Percentiles rank a stretch among this genome's conserved stretches.
Conservation (phyloP, 2,113 vertebrate species). For the Pitta sordida region DNA sequence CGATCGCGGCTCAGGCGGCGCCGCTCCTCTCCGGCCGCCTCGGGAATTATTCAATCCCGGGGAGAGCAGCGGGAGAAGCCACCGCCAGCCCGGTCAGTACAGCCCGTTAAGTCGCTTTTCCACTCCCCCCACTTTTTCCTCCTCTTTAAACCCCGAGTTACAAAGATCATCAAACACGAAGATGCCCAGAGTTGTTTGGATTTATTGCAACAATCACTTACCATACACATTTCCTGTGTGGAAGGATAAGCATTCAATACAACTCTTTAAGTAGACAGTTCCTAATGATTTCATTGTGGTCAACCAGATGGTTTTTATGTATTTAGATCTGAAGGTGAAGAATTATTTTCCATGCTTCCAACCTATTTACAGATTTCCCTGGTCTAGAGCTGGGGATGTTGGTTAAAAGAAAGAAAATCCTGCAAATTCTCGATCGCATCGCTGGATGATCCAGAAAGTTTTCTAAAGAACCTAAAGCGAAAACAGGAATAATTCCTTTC, state of each 20-base stretch:
- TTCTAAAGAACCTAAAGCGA: conserved; percentile 45
- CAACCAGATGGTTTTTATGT: conserved; percentile 69
- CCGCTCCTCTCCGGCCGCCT: neutral
- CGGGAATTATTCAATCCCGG: neutral
- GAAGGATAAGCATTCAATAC: conserved; percentile 66
- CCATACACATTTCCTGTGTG: conserved; percentile 70
- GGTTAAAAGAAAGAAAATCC: conserved; percentile 41
- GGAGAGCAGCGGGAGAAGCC: neutral
- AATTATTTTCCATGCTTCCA: conserved; percentile 63
- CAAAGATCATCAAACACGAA: conserved; percentile 42
- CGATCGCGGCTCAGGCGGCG: neutral
- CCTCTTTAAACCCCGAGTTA: neutral
- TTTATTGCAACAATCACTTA: conserved; percentile 70
- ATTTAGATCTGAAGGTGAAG: conserved; percentile 68
- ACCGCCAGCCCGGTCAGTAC: neutral
- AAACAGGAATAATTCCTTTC: conserved; percentile 19
- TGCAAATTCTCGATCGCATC: conserved; percentile 23
- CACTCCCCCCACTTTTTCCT: neutral
- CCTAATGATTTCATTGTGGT: conserved; percentile 74
- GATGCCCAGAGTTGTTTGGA: conserved; percentile 60
- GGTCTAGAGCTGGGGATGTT: neutral
- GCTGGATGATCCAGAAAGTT: conserved; percentile 57
- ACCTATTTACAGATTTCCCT: conserved; percentile 65
- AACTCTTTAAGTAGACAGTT: conserved; percentile 65
- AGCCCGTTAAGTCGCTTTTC: neutral